Base-by-base conservation (phyloP, 2,797 vertebrate species). In the Cyprinella venusta region DNA sequence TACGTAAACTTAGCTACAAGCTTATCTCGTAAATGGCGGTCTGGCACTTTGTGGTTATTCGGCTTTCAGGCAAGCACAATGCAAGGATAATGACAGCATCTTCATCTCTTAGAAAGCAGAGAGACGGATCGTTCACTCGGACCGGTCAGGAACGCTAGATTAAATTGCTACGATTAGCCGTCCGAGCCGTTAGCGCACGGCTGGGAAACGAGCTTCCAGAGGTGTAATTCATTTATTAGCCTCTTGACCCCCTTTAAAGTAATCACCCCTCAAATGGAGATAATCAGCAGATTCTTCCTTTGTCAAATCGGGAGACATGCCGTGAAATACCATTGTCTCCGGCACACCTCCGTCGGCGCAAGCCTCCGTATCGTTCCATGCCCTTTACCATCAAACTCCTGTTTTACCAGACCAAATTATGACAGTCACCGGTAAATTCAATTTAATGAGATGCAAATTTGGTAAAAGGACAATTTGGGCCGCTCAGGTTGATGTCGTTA, bases 261-360 rank as follows among this genome's bases (percentile, higher is more conserved):
- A 93, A 93, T 93, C 90, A 90, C 89, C 90, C 75, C 86, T 90
- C 90, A 89, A 92, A 89, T 86, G 91, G 90, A 93, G 91, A 91
- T 90, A 92, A 93, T 93, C 87, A 91, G 90, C 85, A 77, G 85
- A 89, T 89, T 90, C 92, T 88, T 91, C 68, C 84, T 88, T 93
- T 92, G 9, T 45, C 89, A 92, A 94, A 70, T 87, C 89, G 85
- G 81, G 86, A 91, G 92, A 91, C 92, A 89, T 87, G 90, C 87
- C 89, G 88, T 91, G 91, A 94, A 93, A 93, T 90, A 91, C 85
- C 85, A 63, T 84, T 87, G 63, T 89, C 91, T 90, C 91, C 90
- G 90, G 91, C 72, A 88, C 88, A 79, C 33, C 81, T 86, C 81
- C 85, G 45, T 71, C 76, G 54, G 65, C 61, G 76, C 80, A 88